Base-by-base conservation (phyloP, 1,140 invertebrate species). In the Drosophila sturtevanti region DNA sequence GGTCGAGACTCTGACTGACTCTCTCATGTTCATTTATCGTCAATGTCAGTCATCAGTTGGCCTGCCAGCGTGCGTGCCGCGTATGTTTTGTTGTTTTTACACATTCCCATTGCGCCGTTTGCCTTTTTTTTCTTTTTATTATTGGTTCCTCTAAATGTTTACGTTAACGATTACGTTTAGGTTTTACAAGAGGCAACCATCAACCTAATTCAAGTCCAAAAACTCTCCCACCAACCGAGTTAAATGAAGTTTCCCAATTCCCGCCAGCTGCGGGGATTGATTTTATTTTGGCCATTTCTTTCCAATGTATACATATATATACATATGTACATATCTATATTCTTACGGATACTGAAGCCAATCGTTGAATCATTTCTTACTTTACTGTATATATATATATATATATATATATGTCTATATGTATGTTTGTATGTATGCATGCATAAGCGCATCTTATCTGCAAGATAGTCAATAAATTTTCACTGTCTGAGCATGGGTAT, bases 31-130 rank as follows among this genome's bases (percentile, higher is more conserved):
- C 80, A 84, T 84, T 84, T 84, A 84, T 84, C 80, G 81, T 85
- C 80, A 84, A 84, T 84, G 80, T 84, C 80, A 84, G 81, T 84
- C 80, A 76, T 80, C 80, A 72, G 80, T 76, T 84, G 81, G 81
- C 62, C 77, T 84, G 77, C 62, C 65, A 68, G 72, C 72, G 68
- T 85, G 81, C 72, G 72, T 84, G 77, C 68, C 68, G 63, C 72
- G 72, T 68, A 66, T 85, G 80, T 68, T 79, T 84, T 84, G 80
- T 84, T 84, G 80, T 69, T 66, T 85, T 85, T 69, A 85, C 81
- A 85, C 77, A 84, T 84, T 79, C 77, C 79, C 79, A 48, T 63
- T 51, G 69, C 74, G 69, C 74, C 58, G 71, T 58, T 81, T 58
- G 63, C 41, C 41, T 48, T 31, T 31, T 31, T 31, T 6, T 31